These are phyloP conservation scores for Brienomyrus brachyistius DNA, from an alignment of 2,113 vertebrate species.

Conservation along the genomic window DNA sequence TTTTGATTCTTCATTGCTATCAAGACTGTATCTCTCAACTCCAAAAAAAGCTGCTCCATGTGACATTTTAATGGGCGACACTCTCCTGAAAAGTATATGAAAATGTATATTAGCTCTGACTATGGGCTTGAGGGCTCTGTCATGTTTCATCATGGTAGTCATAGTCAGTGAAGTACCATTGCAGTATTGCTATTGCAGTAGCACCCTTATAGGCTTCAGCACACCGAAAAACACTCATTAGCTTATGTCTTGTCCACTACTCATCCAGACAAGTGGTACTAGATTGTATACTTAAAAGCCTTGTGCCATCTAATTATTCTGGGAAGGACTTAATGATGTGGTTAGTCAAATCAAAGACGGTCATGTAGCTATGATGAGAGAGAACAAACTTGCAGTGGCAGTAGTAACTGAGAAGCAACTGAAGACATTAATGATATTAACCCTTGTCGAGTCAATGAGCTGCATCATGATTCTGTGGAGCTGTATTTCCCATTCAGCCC, in stretches of 20 bases:
- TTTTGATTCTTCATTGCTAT: no score
- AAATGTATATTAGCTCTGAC: background rate
- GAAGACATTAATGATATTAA: background rate
- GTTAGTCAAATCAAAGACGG: background rate
- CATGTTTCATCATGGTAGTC: background rate
- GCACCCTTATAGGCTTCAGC: background rate
- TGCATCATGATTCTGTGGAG: background rate
- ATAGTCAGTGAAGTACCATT: background rate
- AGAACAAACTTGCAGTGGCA: background rate
- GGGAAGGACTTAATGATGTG: background rate
- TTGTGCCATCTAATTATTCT: background rate
- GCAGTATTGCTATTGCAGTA: background rate
- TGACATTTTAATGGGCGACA: background rate
- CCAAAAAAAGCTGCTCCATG: background rate
- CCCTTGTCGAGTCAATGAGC: background rate
- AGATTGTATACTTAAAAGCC: background rate
- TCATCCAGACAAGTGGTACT: background rate
- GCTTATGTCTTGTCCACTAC: background rate
- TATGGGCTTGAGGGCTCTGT: slow-evolving; percentile 4
- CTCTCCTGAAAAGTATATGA: background rate
- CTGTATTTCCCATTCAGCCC: background rate
- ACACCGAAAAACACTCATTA: background rate
- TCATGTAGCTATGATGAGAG: background rate
- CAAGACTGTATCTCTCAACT: background rate
- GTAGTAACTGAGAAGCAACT: background rate